phyloP scores from a whole-genome alignment of 2,797 vertebrate genomes.

The Ctenosaura bakeri region DNA sequence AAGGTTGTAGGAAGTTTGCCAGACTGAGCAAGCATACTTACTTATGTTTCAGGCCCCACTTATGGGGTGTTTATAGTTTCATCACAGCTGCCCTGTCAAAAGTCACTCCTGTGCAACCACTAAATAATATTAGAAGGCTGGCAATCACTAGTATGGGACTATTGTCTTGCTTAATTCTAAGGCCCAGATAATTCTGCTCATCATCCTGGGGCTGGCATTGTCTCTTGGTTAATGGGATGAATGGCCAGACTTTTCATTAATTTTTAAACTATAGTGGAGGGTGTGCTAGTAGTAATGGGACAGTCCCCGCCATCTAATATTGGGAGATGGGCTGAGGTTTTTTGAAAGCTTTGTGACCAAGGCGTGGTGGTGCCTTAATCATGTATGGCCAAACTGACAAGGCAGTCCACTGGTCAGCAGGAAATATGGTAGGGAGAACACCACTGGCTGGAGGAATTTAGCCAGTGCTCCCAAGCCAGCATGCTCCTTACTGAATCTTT shows the following conservation, averaged over 20 bases:
- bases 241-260: neutral
- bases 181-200: neutral
- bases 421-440: too few relatives aligned
- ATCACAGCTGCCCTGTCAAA: neutral
- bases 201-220: neutral
- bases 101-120: too few relatives aligned
- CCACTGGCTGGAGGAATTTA: too few relatives aligned
- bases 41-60: neutral
- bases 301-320: neutral
- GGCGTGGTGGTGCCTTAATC: neutral
- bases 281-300: too few relatives aligned
- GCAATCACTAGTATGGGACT: neutral
- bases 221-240: neutral
- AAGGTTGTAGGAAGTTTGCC: neutral
- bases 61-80: neutral
- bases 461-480: too few relatives aligned
- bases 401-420: neutral
- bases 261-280: neutral
- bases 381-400: neutral
- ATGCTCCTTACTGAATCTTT: too few relatives aligned
- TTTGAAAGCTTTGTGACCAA: neutral
- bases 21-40: neutral
- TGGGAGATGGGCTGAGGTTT: neutral
- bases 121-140: neutral
- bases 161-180: neutral